Base-by-base conservation (phyloP, 1,140 invertebrate genomes). In the Anagrus nilaparvatae region DNA sequence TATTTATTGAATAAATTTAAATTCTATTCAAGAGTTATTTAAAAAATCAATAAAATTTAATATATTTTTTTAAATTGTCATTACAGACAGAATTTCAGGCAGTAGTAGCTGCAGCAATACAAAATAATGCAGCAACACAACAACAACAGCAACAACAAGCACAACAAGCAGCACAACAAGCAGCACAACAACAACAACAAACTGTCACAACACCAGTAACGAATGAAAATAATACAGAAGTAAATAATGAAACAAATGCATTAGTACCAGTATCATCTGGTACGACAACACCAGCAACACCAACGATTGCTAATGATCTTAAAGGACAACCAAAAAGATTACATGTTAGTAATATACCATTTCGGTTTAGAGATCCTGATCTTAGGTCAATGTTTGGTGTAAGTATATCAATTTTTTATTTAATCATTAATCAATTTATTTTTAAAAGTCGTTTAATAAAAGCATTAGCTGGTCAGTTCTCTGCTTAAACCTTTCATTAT, bases 321-420 rank as follows among this genome's bases (percentile, higher is more conserved):
- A 77, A 77, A 59, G 75, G 70, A 52, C 85, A 85, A 63, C 85
- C 84, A 28, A 93, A 91, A 66, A 76, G 85, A 56, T 77, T 90
- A 47, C 90, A 93, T 61, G 92, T 98, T 56, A 97, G 93, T 60
- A 98, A 98, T 75, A 99, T 98, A 77, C 95, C 95, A 50, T 98
- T 99, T 75, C 76, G 93, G 61, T 98, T 97, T 73, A 79, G 94
- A 71, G 94, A 98, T 74, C 91, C 92, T 38, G 95, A 98, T 72
- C 77, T 99, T 43, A 81, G 92, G 66, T 84, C 90, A 53, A 91
- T 98, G 82, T 95, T 98, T 75, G 93, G 92, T 72, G 94, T 97
- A 75, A 82, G 86, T 84, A 27, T 7, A 25, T 25, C 24, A 12
- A 25, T 7, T 7, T 7, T 7, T 25, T 7, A 25, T 25, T 25